Percentiles rank a stretch among this genome's conserved stretches.
These are phyloP conservation scores for Baccha elongata DNA, from an alignment of 2,888 invertebrate genomes.

Conservation along the genomic window DNA sequence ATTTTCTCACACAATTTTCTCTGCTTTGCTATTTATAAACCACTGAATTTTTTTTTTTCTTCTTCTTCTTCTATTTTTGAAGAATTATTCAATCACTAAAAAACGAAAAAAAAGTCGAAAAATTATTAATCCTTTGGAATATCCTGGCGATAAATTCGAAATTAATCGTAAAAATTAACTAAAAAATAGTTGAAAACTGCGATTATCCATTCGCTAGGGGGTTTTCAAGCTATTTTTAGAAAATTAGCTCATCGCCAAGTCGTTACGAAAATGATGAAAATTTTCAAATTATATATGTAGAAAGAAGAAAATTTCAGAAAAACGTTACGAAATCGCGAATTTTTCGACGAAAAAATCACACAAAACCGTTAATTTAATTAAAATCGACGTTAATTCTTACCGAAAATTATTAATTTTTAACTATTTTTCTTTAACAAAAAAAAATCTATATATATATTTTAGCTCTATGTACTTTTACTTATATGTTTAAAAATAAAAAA, in stretches of 20 bases:
- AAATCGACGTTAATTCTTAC: conserved; percentile 64
- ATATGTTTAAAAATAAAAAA: conserved; percentile 78
- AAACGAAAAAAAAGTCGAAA: conserved; percentile 73
- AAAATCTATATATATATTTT: conserved; percentile 67
- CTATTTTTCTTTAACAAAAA: conserved; percentile 76
- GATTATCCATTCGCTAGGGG: conserved; percentile 69
- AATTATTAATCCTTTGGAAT: conserved; percentile 40
- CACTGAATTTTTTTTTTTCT: conserved; percentile 50
- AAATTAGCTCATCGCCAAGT: conserved; percentile 80
- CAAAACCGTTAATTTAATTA: conserved; percentile 51
- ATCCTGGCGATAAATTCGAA: conserved; percentile 40
- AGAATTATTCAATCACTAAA: conserved; percentile 78
- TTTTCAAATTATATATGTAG: conserved; percentile 76
- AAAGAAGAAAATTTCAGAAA: conserved; percentile 56
- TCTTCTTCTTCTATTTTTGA: conserved; percentile 53
- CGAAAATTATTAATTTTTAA: conserved; percentile 74
- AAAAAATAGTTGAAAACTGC: conserved; percentile 43
- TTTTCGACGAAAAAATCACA: conserved; percentile 74
- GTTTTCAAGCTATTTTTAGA: conserved; percentile 79
- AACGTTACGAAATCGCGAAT: conserved; percentile 78
- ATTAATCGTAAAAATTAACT: conserved; percentile 7
- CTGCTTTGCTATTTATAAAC: conserved; percentile 72
- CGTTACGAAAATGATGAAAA: conserved; percentile 60
- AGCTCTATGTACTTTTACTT: conserved; percentile 73
- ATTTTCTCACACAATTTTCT: conserved; percentile 73